Evolutionary conservation across 30 jellyfish, hydroid and myxozoan species (phyloP).

Genomic region (Aurelia aurita): DNA sequence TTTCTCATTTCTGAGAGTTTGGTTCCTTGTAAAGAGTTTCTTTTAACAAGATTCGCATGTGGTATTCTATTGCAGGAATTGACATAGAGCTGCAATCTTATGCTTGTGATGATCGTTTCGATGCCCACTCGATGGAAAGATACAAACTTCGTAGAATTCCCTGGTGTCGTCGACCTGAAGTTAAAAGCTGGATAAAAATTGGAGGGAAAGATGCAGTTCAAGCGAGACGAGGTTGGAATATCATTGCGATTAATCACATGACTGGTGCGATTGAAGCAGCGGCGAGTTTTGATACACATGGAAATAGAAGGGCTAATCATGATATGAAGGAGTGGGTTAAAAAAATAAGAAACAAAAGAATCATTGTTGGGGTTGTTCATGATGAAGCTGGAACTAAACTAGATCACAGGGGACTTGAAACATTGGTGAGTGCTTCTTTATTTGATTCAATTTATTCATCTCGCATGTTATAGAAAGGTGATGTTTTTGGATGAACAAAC

Average conservation of each 20-base stretch:
- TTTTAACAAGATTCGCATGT: no score
- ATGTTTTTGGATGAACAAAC: no score
- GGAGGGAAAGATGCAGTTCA: constrained; percentile 21
- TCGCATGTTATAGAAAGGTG: no score
- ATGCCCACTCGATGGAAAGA: no score
- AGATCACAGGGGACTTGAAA: neutral
- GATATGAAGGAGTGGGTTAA: constrained; percentile 3
- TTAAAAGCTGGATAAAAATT: constrained; percentile 27
- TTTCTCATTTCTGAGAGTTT: no score
- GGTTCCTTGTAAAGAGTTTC: no score
- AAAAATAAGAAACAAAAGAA: constrained; percentile 3
- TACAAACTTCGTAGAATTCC: no score
- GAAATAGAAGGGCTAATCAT: neutral
- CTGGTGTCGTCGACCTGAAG: constrained; percentile 15
- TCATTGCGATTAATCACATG: constrained; percentile 37
- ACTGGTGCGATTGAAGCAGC: constrained; percentile 39
- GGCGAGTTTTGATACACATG: constrained; percentile 20
- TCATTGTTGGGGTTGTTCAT: constrained; percentile 49
- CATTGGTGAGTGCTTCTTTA: constrained; percentile 5
- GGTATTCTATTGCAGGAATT: constrained; percentile 12
- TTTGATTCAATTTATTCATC: no score
- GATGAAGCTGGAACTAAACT: neutral
- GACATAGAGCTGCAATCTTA: constrained; percentile 49
- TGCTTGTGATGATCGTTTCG: constrained; percentile 41
- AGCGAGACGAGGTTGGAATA: constrained; percentile 34